Conservation (phyloP, 35 echinoderm and acorn worm species). For the Strongylocentrotus purpuratus region DNA sequence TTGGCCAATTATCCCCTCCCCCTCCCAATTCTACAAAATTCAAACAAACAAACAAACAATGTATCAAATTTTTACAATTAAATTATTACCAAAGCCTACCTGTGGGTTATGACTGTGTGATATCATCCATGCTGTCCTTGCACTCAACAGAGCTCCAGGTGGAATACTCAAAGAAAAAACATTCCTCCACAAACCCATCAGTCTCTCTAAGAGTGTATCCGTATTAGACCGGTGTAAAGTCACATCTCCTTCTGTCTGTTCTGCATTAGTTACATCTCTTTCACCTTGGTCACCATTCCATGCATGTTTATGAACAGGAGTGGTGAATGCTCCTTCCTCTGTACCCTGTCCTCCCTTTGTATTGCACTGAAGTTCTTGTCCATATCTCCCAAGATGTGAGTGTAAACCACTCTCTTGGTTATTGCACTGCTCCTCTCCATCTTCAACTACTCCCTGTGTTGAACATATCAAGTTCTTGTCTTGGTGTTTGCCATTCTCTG, state of each 20-base stretch:
- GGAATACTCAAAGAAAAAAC: conserved; percentile 50
- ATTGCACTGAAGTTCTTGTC: conserved; percentile 11
- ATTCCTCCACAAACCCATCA: conserved; percentile 53
- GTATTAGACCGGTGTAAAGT: conserved; percentile 30
- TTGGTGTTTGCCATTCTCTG: background rate
- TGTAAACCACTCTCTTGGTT: background rate
- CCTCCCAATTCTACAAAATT: too few species aligned
- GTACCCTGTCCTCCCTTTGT: background rate
- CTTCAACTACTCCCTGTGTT: background rate
- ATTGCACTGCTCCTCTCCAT: background rate
- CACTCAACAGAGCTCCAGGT: conserved; percentile 44
- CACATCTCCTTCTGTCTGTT: background rate
- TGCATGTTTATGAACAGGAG: background rate
- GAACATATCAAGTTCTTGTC: background rate
- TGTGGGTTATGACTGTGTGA: background rate
- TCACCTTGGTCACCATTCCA: background rate
- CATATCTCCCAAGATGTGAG: background rate
- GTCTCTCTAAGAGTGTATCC: conserved; percentile 45
- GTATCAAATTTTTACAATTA: too few species aligned
- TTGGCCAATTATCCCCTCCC: too few species aligned
- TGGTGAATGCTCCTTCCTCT: conserved; percentile 31
- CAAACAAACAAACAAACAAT: too few species aligned
- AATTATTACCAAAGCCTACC: background rate
- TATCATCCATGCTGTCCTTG: conserved; percentile 53
- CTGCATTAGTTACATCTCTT: background rate